These are phyloP conservation scores for Macrosiphum euphorbiae DNA, from an alignment of 2,888 invertebrate genomes.

Conservation along the genomic window DNA sequence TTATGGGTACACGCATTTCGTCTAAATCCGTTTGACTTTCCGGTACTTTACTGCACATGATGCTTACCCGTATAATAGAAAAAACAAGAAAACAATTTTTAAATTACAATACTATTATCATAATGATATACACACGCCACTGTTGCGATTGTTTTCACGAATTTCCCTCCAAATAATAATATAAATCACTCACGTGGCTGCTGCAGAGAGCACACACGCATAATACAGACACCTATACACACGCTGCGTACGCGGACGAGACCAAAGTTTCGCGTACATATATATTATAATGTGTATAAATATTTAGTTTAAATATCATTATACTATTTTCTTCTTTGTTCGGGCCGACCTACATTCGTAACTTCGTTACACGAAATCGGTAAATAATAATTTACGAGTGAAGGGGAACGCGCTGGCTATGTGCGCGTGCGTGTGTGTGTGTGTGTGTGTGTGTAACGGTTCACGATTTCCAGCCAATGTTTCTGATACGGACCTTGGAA, in stretches of 20 bases:
- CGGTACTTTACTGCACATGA: not conserved
- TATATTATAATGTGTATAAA: not conserved
- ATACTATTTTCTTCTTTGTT: slow-evolving; percentile 58
- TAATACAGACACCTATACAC: no score
- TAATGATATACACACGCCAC: not conserved
- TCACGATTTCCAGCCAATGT: slow-evolving; percentile 50
- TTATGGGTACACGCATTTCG: not conserved
- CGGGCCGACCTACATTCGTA: slow-evolving; percentile 59
- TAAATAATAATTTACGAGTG: slow-evolving; percentile 64
- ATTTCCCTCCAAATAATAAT: not conserved
- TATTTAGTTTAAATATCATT: slow-evolving; percentile 17
- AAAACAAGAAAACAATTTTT: not conserved
- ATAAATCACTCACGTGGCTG: not conserved
- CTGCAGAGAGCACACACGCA: not conserved
- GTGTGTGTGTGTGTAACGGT: slow-evolving; percentile 48
- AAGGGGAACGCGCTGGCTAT: slow-evolving; percentile 48
- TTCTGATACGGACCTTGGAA: slow-evolving; percentile 43
- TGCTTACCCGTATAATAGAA: not conserved
- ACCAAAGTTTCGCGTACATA: not conserved
- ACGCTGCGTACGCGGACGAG: not conserved
- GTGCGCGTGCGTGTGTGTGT: not conserved
- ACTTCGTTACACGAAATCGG: slow-evolving; percentile 61
- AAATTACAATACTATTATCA: not conserved
- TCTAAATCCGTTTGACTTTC: slow-evolving; percentile 6
- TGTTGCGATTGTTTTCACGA: not conserved